Percentiles rank a stretch among this genome's conserved stretches.
phyloP scores from a whole-genome alignment of 2,888 invertebrate species.

The Chesias legatella region DNA sequence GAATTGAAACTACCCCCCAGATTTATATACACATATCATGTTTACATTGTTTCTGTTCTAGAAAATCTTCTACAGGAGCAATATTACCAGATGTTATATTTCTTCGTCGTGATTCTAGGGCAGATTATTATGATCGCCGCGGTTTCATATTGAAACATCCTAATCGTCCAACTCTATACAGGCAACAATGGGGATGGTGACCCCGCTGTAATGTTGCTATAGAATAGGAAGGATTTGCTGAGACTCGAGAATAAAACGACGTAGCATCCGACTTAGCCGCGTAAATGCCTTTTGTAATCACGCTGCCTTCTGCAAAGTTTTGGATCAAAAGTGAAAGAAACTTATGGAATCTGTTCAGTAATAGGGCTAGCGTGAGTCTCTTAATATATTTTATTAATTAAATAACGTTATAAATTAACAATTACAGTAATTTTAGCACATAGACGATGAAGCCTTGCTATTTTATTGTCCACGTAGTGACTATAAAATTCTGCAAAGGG shows the following conservation, averaged over 20 bases:
- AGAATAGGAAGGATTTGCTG: conserved; percentile 70
- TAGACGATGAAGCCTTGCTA: conserved; percentile 5
- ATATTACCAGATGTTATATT: too few relatives aligned
- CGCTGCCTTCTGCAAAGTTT: conserved; percentile 41
- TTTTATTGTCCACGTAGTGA: conserved; percentile 13
- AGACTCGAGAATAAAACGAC: conserved; percentile 65
- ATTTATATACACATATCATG: too few relatives aligned
- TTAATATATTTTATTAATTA: too few relatives aligned
- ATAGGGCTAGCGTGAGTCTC: conserved; percentile 22
- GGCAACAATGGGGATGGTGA: conserved; percentile 58
- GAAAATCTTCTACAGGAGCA: too few relatives aligned
- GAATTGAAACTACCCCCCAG: too few relatives aligned
- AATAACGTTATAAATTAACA: too few relatives aligned
- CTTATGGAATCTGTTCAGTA: conserved; percentile 34
- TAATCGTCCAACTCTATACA: conserved; percentile 67
- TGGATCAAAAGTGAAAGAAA: conserved; percentile 43
- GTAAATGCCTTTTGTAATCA: conserved; percentile 66
- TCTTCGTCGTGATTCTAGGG: background rate
- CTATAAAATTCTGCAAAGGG: conserved; percentile 14
- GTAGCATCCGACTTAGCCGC: conserved; percentile 49
- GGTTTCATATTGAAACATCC: conserved; percentile 56
- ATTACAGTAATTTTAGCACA: too few relatives aligned
- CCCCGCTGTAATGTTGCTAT: conserved; percentile 60
- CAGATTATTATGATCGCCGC: conserved; percentile 20
- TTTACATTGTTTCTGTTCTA: too few relatives aligned